A percentile compares a stretch with the other conserved stretches of the same genome.
Evolutionary conservation across 1,140 invertebrate genomes (phyloP).

Genomic region (Leptonema lineaticorne): DNA sequence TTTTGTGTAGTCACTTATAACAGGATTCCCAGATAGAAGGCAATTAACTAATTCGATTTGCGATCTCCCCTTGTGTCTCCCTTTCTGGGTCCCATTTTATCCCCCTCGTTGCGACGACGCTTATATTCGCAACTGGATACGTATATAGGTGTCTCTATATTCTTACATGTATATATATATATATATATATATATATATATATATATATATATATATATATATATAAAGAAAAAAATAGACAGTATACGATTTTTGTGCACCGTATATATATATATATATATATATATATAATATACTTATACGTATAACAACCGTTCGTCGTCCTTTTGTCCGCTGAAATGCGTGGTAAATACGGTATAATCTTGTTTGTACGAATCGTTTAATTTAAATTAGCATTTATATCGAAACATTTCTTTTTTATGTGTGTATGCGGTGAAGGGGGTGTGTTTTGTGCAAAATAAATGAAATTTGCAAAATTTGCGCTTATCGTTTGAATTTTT

Average conservation of each 20-base stretch:
- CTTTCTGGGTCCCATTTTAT: slow-evolving; percentile 21
- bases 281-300: not conserved
- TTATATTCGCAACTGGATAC: no score
- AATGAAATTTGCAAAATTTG: no score
- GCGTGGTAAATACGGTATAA: no score
- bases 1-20: slow-evolving; percentile 35
- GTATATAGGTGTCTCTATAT: not conserved
- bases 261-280: not conserved
- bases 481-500: no score
- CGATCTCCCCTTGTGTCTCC: slow-evolving; percentile 30
- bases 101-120: slow-evolving; percentile 18
- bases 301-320: no score
- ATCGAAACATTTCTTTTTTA: no score
- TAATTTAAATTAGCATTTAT: no score
- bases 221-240: not conserved
- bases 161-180: not conserved
- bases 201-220: not conserved
- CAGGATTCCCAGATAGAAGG: slow-evolving; percentile 36
- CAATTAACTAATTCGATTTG: slow-evolving; percentile 42
- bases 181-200: not conserved
- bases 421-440: no score
- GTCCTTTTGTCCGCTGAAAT: no score
- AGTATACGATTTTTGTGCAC: no score
- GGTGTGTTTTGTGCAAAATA: no score
- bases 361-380: no score